Base-by-base conservation (phyloP, 2,797 vertebrate species). In the Tokudaia tokunoshimensis region DNA sequence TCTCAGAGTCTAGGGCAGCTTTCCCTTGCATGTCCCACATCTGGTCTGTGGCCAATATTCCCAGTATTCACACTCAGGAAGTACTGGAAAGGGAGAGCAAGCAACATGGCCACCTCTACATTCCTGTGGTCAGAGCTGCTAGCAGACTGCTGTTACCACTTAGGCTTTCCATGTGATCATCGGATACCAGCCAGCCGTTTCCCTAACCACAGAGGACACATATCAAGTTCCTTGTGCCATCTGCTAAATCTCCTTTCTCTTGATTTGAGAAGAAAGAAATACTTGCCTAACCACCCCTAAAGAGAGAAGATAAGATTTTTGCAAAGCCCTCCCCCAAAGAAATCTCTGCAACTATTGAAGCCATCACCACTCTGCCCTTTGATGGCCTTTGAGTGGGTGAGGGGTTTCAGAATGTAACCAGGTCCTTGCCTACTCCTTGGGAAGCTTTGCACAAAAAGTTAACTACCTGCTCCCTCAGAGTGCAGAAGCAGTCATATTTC, bases 211-310 rank as follows among this genome's bases (percentile, higher is more conserved):
- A 88, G 22, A 72, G 24, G 50, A 63, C 80, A 88, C 52, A 81
- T 47, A 86, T 59, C 75, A 90, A 88, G 72, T 92, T 94, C 85
- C 74, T 20, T 47, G 22, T 52, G 63, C 17, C 89, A 92, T 67
- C 34, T 92, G 82, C 92, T 94, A 96, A 95, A 75, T 85, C 63
- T 93, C 55, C 52, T 94, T 75, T 94, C 41, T 91, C 79, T 82
- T 91, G 72, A 82, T 61, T 83, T 92, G 79, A 85, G 72, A 90
- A 84, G 55, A 93, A 81, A 63, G 31, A 94, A 88, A 13, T 15
- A 74, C 12, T 74, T 65, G 65, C 50, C 84, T 41, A 96, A 55
- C n/a, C 1, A 65, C 34, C 37, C 29, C 82, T 85, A 67, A 19
- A 34, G 89, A 57, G 55, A 96, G 67, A 90, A 50, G 72, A 86